phyloP scores from a whole-genome alignment of 2,888 invertebrate genomes.

The Drosophila flavopinicola region DNA sequence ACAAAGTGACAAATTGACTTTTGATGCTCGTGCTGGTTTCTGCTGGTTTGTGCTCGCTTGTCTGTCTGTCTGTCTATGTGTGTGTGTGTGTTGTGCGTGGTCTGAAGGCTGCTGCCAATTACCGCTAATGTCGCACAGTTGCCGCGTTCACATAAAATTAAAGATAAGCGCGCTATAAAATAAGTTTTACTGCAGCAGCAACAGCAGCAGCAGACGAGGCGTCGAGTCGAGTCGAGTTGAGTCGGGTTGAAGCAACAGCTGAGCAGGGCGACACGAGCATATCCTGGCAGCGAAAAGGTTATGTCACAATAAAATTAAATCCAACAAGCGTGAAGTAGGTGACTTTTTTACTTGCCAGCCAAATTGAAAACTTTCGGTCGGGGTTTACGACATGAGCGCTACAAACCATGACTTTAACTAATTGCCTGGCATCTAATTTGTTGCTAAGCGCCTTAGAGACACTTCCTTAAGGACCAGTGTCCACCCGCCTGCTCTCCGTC shows the following conservation, averaged over 20 bases:
- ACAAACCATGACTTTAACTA: conserved; percentile 47
- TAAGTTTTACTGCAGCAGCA: conserved; percentile 71
- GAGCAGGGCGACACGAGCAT: conserved; percentile 25
- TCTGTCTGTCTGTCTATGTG: conserved; percentile 17
- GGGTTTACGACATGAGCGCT: conserved; percentile 55
- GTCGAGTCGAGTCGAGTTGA: conserved; percentile 1
- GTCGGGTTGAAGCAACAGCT: conserved; percentile 47
- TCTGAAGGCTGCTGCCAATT: conserved; percentile 65
- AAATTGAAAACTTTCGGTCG: conserved; percentile 70
- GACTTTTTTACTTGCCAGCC: conserved; percentile 25
- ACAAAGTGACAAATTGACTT: conserved; percentile 66
- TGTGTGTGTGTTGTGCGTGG: conserved; percentile 14
- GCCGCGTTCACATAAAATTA: conserved; percentile 78
- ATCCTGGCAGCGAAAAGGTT: conserved; percentile 64
- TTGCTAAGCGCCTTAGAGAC: conserved; percentile 43
- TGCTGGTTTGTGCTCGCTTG: conserved; percentile 14
- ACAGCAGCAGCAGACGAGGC: conserved; percentile 12
- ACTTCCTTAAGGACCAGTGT: conserved; percentile 37
- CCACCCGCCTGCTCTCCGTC: conserved; percentile 29
- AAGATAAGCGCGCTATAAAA: conserved; percentile 78
- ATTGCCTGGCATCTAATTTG: conserved; percentile 58
- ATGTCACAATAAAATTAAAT: conserved; percentile 79
- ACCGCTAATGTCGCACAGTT: conserved; percentile 79
- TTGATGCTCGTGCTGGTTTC: conserved; percentile 33
- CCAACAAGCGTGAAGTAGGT: conserved; percentile 77